These are phyloP conservation scores for Orbicella faveolata DNA, from an alignment of 64 coral and sea anemone genomes.

Conservation along the genomic window DNA sequence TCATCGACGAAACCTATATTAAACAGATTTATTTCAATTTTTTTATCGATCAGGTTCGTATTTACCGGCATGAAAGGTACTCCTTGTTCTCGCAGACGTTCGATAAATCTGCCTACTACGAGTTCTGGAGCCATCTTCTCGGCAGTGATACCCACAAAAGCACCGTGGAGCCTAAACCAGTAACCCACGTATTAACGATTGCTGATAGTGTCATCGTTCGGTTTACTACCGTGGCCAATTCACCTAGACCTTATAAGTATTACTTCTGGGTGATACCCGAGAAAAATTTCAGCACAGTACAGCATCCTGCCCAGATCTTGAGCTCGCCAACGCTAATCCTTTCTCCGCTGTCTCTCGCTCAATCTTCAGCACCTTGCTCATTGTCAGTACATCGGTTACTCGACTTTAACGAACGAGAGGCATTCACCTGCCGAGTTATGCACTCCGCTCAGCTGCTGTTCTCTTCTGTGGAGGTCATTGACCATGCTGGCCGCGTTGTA, in stretches of 20 bases:
- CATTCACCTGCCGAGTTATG: conserved; percentile 49
- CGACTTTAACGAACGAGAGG: conserved; percentile 16
- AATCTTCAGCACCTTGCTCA: conserved; percentile 25
- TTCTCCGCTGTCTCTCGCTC: conserved; percentile 30
- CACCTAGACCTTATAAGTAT: not conserved
- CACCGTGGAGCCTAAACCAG: not conserved
- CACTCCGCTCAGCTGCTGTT: conserved; percentile 30
- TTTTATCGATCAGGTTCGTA: not conserved
- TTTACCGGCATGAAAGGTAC: not conserved
- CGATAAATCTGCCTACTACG: not conserved
- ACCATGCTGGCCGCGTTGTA: conserved; percentile 20
- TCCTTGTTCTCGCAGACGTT: not conserved
- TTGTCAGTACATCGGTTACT: conserved; percentile 48
- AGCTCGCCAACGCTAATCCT: conserved; percentile 49
- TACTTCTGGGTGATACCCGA: conserved; percentile 33
- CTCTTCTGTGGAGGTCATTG: conserved; percentile 55
- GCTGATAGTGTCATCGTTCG: not conserved
- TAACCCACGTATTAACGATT: not conserved
- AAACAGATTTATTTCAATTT: not conserved
- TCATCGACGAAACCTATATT: no score
- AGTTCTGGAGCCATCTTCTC: not conserved
- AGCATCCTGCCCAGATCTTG: conserved; percentile 33
- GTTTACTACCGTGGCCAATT: not conserved
- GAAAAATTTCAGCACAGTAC: not conserved
- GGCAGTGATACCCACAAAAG: not conserved